A percentile compares a stretch with the other conserved stretches of the same genome.
Conservation (phyloP, 1,140 invertebrate species). For the Radopholus similis region DNA sequence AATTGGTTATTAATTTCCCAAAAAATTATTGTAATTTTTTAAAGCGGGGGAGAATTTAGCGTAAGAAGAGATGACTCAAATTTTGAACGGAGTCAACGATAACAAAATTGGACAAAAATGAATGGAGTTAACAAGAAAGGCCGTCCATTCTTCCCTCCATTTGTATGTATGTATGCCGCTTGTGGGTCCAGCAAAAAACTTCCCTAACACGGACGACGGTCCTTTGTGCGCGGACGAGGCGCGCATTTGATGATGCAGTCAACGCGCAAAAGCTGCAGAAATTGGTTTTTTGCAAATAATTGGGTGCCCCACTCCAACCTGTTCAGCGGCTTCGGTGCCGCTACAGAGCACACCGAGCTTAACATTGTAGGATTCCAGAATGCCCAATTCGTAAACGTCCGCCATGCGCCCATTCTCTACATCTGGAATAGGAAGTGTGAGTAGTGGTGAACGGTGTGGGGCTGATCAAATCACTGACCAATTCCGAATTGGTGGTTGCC, state of each 20-base stretch:
- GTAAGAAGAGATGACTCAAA: too few species aligned
- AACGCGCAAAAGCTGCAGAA: constrained; percentile 87
- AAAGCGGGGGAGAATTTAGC: too few species aligned
- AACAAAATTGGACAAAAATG: too few species aligned
- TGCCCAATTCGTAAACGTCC: constrained; percentile 82
- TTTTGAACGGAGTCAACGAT: too few species aligned
- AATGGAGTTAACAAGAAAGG: too few species aligned
- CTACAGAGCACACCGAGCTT: constrained; percentile 90
- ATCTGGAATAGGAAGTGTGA: constrained; percentile 58
- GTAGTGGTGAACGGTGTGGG: neutral
- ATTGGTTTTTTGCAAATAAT: constrained; percentile 4
- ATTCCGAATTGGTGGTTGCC: constrained; percentile 76
- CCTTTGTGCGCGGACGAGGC: constrained; percentile 80
- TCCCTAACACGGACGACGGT: constrained; percentile 66
- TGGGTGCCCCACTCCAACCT: constrained; percentile 20
- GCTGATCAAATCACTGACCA: constrained; percentile 63
- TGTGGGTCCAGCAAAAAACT: neutral
- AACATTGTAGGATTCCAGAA: constrained; percentile 93
- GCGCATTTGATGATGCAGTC: constrained; percentile 94
- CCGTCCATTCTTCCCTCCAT: too few species aligned
- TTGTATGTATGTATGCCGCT: too few species aligned
- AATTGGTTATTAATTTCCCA: too few species aligned
- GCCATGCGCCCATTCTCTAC: constrained; percentile 60
- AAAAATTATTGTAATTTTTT: too few species aligned
- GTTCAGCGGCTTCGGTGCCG: constrained; percentile 90